Evolutionary conservation across 2,888 invertebrate species (phyloP), one percentile per base, ranked within the genome.

Genomic region (Lepidocyrtoides sp.): DNA sequence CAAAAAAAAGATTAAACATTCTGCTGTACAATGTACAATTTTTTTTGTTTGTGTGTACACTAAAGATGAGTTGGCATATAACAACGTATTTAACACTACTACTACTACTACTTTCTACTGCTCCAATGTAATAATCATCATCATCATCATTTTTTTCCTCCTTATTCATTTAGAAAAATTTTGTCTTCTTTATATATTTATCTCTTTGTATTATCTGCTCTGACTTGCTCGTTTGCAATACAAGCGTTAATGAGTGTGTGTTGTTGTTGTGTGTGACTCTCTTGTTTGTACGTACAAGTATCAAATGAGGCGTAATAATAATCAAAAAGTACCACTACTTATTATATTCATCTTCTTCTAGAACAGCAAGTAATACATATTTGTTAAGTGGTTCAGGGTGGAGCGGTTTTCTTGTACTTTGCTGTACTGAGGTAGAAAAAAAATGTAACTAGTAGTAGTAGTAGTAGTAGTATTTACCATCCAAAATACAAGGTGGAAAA

Each of bases 351-450:
- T 41, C 10, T 44, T 20, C 75, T 81, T 44, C 29, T 79, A 63
- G 17, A 75, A 72, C 84, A 85, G 48, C 14, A 29, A 26, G 82
- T 60, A 48, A 85, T 57, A 87, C 23, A 81, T 83, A 89, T 88
- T 88, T 88, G 88, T 82, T 88, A 89, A 89, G 89, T 89, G 89
- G 89, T 72, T 82, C 75, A 83, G 89, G 89, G 89, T 89, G 89
- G 89, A 89, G 88, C 77, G 88, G 79, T 87, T 79, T 79, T 63
- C 79, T 77, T 66, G 63, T 66, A 88, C n/a, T 26, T n/a, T 72
- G 75, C 23, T n/a, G n/a, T 17, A 20, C 17, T 17, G 32, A 2
- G 14, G 14, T 20, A 72, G 17, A n/a, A 20, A 36, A 2, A 66
- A n/a, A n/a, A 54, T n/a, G 54, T 14, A 54, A 20, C 17, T 20